Conservation (phyloP, 2,888 invertebrate species). For the Napeogenes inachia region DNA sequence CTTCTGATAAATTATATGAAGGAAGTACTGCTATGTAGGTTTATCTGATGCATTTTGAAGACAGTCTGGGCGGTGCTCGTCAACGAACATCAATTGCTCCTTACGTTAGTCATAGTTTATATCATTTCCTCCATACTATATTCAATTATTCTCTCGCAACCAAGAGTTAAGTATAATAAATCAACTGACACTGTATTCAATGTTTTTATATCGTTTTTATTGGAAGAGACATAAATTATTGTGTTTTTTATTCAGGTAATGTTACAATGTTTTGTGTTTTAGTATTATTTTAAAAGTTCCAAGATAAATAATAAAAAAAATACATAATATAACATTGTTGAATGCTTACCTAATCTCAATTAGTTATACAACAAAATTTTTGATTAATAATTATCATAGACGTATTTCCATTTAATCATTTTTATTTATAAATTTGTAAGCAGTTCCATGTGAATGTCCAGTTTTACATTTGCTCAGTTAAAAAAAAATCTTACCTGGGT, state of each 20-base stretch:
- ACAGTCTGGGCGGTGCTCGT: conserved; percentile 15
- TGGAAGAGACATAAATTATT: no score
- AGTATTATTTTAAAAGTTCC: no score
- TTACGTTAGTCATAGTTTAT: conserved; percentile 18
- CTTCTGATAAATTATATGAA: conserved; percentile 42
- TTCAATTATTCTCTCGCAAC: conserved; percentile 14
- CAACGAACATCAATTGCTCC: conserved; percentile 11
- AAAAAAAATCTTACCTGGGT: conserved; percentile 48
- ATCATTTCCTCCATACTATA: conserved; percentile 14
- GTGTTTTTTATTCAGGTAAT: no score
- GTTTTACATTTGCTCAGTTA: not conserved
- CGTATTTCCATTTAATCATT: no score
- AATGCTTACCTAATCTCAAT: no score
- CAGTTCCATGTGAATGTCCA: not conserved
- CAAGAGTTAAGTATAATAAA: conserved; percentile 20
- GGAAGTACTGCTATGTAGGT: conserved; percentile 25
- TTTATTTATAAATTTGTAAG: not conserved
- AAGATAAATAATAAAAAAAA: no score
- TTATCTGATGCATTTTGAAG: conserved; percentile 33
- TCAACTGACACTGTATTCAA: conserved; percentile 1
- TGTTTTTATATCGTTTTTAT: no score
- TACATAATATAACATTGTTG: no score
- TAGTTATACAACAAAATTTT: no score
- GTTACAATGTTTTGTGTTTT: no score
- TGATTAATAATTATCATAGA: no score